Evolutionary conservation across 2,797 vertebrate species (phyloP).

Genomic region (Enteromius trimaculatus): DNA sequence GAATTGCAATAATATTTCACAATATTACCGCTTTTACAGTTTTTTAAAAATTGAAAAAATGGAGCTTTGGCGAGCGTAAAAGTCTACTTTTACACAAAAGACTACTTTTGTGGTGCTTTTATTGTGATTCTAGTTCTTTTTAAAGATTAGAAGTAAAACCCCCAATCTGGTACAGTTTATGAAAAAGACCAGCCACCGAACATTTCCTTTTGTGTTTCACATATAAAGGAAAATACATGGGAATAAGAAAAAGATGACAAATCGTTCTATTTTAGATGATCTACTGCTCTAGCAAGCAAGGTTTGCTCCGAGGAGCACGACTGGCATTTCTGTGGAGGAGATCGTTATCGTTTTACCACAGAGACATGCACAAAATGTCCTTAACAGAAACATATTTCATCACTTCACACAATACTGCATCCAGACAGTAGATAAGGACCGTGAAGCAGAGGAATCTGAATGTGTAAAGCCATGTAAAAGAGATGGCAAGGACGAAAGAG

Average conservation of each 20-base stretch:
- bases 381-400: not conserved
- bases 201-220: not conserved
- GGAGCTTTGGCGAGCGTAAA: not conserved
- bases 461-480: constrained; percentile 18
- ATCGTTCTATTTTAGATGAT: constrained; percentile 14
- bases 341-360: constrained; percentile 48
- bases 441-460: constrained; percentile 18
- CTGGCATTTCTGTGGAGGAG: constrained; percentile 35
- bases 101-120: not conserved
- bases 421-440: constrained; percentile 39
- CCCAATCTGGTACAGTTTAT: not conserved
- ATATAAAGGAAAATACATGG: constrained; percentile 3
- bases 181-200: not conserved
- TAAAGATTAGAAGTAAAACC: not conserved
- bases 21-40: not conserved
- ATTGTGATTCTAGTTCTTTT: not conserved
- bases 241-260: not conserved
- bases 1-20: not conserved
- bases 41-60: not conserved
- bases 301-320: constrained; percentile 5
- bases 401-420: constrained; percentile 27
- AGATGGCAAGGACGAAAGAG: constrained; percentile 21
- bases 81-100: not conserved
- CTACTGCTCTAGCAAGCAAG: not conserved
- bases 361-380: constrained; percentile 5